phyloP scores from a whole-genome alignment of 2,888 invertebrate genomes.

The Nymphalis urticae region DNA sequence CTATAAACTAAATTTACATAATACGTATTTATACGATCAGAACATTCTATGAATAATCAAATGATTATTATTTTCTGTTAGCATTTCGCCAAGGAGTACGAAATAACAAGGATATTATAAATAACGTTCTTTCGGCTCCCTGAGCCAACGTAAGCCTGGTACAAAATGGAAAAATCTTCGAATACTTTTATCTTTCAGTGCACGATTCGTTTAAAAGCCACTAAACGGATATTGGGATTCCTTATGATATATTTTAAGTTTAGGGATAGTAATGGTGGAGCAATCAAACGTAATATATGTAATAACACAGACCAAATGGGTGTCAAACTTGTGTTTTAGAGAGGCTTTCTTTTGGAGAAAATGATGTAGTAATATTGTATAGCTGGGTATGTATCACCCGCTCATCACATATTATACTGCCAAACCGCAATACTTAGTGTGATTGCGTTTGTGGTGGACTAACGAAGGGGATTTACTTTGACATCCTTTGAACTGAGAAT shows the following conservation, averaged over 20 bases:
- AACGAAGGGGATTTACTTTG: no score
- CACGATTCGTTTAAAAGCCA: conserved; percentile 5
- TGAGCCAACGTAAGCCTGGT: conserved; percentile 1
- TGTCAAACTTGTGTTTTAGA: not conserved
- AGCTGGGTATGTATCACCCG: not conserved
- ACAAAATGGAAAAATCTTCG: conserved; percentile 14
- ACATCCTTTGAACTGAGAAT: no score
- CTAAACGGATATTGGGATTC: conserved; percentile 8
- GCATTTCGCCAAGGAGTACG: not conserved
- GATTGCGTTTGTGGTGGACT: not conserved
- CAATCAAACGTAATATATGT: not conserved
- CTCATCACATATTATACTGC: not conserved
- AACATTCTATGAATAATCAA: not conserved
- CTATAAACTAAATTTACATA: no score
- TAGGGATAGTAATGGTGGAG: not conserved
- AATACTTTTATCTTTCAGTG: conserved; percentile 9
- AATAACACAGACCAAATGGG: not conserved
- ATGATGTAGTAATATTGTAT: no score
- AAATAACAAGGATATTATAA: conserved; percentile 5
- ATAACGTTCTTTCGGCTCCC: not conserved
- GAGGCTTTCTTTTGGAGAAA: no score
- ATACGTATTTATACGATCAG: no score
- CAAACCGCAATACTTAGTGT: not conserved
- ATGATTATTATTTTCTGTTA: not conserved
- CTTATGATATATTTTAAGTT: not conserved